These are phyloP conservation scores for Vombatus ursinus DNA, from an alignment of 2,113 vertebrate species.

Conservation along the genomic window DNA sequence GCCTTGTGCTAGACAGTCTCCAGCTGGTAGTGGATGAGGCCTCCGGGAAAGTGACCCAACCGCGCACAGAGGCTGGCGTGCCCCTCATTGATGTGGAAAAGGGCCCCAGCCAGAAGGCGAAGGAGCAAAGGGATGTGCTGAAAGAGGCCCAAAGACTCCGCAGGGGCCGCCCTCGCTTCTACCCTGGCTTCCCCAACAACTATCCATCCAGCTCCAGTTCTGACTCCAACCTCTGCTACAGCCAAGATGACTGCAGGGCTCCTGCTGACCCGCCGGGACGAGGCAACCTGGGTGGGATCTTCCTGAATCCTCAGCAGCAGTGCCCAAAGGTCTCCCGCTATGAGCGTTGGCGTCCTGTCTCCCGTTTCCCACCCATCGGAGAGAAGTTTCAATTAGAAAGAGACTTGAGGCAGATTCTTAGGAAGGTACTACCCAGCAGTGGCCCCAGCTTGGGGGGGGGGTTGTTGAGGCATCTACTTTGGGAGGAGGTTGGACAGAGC, in stretches of 20 bases:
- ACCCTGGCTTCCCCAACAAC: slow-evolving; percentile 57
- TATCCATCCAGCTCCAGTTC: slow-evolving; percentile 74
- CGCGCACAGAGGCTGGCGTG: slow-evolving; percentile 59
- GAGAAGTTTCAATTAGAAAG: slow-evolving; percentile 65
- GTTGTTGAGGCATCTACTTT: slow-evolving; percentile 44
- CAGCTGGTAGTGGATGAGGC: slow-evolving; percentile 76
- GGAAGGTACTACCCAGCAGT: neutral
- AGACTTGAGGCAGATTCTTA: slow-evolving; percentile 23
- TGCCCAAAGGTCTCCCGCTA: neutral
- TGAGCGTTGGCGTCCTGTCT: neutral
- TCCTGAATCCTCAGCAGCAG: neutral
- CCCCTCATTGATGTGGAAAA: slow-evolving; percentile 60
- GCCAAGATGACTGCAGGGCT: neutral
- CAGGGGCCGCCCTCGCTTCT: slow-evolving; percentile 23
- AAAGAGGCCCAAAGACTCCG: slow-evolving; percentile 28
- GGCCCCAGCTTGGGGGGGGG: slow-evolving; percentile 63
- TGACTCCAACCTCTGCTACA: slow-evolving; percentile 27
- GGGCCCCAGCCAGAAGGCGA: neutral
- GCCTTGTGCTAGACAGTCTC: slow-evolving; percentile 73
- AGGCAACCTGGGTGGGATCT: neutral
- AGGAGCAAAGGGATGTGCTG: neutral
- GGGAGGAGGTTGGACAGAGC: neutral
- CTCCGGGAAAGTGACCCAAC: slow-evolving; percentile 22
- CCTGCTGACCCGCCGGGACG: neutral
- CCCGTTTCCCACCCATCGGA: slow-evolving; percentile 36